A percentile compares a stretch with the other conserved stretches of the same genome.
phyloP scores from a whole-genome alignment of 2,888 invertebrate species.

The Yponomeuta cagnagella region DNA sequence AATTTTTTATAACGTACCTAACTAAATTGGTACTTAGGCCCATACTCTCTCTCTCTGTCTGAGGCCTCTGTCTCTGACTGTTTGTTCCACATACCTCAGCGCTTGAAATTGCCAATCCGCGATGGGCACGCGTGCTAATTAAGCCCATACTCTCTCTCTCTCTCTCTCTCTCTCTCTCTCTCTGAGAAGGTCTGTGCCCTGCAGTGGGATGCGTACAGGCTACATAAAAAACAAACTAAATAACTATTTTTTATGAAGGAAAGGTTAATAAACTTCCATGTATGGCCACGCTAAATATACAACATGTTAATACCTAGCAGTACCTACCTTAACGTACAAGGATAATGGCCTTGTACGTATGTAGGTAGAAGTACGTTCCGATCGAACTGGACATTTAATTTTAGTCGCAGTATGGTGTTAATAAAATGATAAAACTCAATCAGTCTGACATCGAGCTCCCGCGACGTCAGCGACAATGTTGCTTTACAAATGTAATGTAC shows the following conservation, averaged over 20 bases:
- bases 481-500: slow-evolving; percentile 18
- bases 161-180: too few relatives aligned
- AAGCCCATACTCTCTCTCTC: too few relatives aligned
- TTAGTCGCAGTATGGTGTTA: slow-evolving; percentile 8
- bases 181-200: too few relatives aligned
- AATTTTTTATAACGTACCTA: not conserved
- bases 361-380: not conserved
- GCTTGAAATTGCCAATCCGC: too few relatives aligned
- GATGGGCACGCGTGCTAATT: too few relatives aligned
- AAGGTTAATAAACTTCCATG: not conserved
- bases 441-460: slow-evolving; percentile 7
- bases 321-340: not conserved
- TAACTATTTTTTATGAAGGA: not conserved
- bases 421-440: slow-evolving; percentile 14
- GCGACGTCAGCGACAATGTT: slow-evolving; percentile 18
- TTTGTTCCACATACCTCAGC: too few relatives aligned
- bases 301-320: not conserved
- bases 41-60: too few relatives aligned
- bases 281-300: not conserved
- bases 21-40: too few relatives aligned
- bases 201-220: too few relatives aligned
- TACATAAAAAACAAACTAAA: too few relatives aligned
- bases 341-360: not conserved
- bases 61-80: too few relatives aligned
- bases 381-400: not conserved